Conservation (phyloP, 1,140 invertebrate species). For the Batillaria attramentaria region DNA sequence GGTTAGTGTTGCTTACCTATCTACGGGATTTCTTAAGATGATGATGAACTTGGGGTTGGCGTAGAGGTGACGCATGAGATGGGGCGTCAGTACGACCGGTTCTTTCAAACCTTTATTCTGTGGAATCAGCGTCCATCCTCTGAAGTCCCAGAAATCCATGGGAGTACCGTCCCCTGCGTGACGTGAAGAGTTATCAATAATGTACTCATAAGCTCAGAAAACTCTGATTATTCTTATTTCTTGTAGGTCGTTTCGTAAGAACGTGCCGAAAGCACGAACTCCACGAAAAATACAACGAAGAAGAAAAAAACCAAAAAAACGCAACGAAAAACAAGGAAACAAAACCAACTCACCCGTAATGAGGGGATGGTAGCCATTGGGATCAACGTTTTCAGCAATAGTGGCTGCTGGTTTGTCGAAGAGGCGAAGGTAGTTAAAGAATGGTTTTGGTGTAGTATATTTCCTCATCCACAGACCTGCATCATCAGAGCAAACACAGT, state of each 20-base stretch:
- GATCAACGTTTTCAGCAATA: background rate
- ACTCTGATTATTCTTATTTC: background rate
- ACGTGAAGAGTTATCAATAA: too few relatives aligned
- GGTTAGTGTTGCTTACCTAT: constrained; percentile 57
- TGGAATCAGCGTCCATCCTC: constrained; percentile 57
- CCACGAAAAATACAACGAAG: too few relatives aligned
- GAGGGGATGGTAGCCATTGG: background rate
- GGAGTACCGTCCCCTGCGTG: constrained; percentile 62
- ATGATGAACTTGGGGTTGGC: constrained; percentile 57
- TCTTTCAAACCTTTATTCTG: constrained; percentile 51
- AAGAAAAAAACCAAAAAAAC: too few relatives aligned
- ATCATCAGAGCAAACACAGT: background rate
- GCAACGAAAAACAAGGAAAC: too few relatives aligned
- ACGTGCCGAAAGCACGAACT: background rate
- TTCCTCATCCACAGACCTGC: constrained; percentile 35
- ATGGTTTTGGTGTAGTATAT: background rate
- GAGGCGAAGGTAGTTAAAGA: background rate
- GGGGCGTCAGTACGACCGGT: constrained; percentile 56
- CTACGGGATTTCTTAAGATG: constrained; percentile 56
- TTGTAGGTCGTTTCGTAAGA: background rate
- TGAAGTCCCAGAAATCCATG: constrained; percentile 65
- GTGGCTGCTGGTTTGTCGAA: constrained; percentile 15
- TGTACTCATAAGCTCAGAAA: background rate
- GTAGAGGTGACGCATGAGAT: constrained; percentile 58
- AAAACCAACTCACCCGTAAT: constrained; percentile 17